These are phyloP conservation scores for Geophilus truncorum DNA, from an alignment of 2,888 invertebrate genomes.

Conservation along the genomic window DNA sequence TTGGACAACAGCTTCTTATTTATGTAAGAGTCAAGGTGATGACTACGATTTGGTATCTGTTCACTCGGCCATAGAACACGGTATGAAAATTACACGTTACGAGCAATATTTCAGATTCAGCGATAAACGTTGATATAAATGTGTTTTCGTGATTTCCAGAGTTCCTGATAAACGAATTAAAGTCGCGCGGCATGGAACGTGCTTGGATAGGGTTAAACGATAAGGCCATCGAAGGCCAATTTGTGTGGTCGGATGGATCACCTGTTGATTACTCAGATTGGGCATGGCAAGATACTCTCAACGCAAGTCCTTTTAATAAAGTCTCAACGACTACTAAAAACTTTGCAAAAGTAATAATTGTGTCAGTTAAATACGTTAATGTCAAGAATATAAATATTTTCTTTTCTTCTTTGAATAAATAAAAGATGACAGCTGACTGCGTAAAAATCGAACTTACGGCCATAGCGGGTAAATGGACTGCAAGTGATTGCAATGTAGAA, in stretches of 20 bases:
- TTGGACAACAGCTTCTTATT: neutral
- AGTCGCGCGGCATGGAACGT: neutral
- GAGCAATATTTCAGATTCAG: neutral
- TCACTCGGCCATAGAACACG: neutral
- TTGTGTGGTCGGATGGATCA: neutral
- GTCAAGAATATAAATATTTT: neutral
- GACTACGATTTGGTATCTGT: conserved; percentile 7
- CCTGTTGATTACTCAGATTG: neutral
- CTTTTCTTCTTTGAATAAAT: neutral
- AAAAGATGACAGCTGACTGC: neutral
- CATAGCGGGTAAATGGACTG: neutral
- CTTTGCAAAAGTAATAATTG: neutral
- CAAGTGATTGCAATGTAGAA: neutral
- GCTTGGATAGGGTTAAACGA: conserved; percentile 14
- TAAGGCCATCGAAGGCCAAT: neutral
- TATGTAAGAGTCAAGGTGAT: neutral
- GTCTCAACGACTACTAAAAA: neutral
- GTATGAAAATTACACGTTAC: neutral
- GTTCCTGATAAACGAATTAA: neutral
- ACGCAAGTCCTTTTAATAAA: neutral
- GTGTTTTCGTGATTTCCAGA: neutral
- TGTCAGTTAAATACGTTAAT: neutral
- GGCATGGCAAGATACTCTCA: neutral
- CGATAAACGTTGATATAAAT: too few species aligned
- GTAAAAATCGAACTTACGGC: neutral